Base-by-base conservation (phyloP, 53 echinoderm and acorn worm species). In the Holothuria leucospilota region DNA sequence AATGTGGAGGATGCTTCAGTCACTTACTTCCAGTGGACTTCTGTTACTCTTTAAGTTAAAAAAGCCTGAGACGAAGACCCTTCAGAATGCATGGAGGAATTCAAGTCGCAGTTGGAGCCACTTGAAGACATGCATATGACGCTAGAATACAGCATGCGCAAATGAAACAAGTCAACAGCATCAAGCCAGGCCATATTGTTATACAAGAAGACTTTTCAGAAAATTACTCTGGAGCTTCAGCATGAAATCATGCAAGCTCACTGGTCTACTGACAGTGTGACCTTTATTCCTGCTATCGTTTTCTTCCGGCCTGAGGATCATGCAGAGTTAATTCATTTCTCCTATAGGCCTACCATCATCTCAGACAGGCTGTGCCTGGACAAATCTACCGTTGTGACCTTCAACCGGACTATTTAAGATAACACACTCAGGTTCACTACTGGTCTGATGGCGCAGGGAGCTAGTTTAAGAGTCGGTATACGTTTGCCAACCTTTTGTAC, bases 121-220 rank as follows among this genome's bases (percentile, higher is more conserved):
- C 51, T 85, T 29, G 52, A 41, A 2, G 85, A 23, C 85, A 85
- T 85, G 85, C 73, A 24, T 85, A 53, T 41, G 42, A 85, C 39
- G 85, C 40, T 20, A 20, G 23, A 5, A 24, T 70, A 23, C 85
- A 85, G 51, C 71, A 85, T 72, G 85, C 72, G 40, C 52, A 85
- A 56, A 18, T 85, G 49, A 21, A 71, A 85, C 52, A 46, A 23
- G n/a, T 85, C 13, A 70, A 72, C 8, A 71, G 21, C 59, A 46
- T 51, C 20, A 25, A 75, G 28, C 85, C 26, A 13, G 72, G 69
- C 26, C 56, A 72, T 41, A 56, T 71, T 25, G 52, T 85, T 53
- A 23, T 69, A 13, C 69, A 70, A 25, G 59, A 71, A 42, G 81
- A 81, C 29, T 81, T 81, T 24, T 81, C 81, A 20, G 81, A 60